Conservation (phyloP, 2,113 vertebrate species). For the Cavia porcellus region DNA sequence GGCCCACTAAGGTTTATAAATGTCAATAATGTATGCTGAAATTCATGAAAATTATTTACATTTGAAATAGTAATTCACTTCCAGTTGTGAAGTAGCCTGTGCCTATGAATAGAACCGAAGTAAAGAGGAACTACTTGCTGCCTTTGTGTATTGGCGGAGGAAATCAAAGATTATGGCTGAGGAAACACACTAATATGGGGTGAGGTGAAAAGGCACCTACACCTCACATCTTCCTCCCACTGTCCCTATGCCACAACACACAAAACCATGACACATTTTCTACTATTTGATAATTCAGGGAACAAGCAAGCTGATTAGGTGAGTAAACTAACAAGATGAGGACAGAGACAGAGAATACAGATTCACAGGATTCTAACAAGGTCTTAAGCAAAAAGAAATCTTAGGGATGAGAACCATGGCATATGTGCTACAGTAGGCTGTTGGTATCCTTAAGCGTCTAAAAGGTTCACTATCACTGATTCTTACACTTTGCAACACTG, state of each 20-base stretch:
- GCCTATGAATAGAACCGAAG: background rate
- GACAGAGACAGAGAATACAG: background rate
- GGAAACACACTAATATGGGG: background rate
- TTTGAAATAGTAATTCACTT: slow-evolving; percentile 24
- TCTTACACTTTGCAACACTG: background rate
- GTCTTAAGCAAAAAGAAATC: background rate
- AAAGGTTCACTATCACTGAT: background rate
- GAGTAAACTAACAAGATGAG: background rate
- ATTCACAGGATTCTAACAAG: slow-evolving; percentile 14
- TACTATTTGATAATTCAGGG: background rate
- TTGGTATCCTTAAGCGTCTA: background rate
- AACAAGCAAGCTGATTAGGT: background rate
- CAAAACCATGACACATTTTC: background rate
- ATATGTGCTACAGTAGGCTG: background rate
- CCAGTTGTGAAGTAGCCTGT: slow-evolving; percentile 18
- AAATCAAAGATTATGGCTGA: background rate
- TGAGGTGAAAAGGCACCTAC: background rate
- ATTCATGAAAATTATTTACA: slow-evolving; percentile 43
- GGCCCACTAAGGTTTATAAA: background rate
- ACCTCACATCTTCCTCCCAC: background rate
- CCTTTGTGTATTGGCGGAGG: background rate
- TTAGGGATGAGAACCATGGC: background rate
- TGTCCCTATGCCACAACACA: background rate
- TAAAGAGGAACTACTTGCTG: slow-evolving; percentile 28
- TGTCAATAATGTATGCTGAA: background rate